Conservation (phyloP, 2,113 vertebrate species). For the Hydrochoerus hydrochaeris region DNA sequence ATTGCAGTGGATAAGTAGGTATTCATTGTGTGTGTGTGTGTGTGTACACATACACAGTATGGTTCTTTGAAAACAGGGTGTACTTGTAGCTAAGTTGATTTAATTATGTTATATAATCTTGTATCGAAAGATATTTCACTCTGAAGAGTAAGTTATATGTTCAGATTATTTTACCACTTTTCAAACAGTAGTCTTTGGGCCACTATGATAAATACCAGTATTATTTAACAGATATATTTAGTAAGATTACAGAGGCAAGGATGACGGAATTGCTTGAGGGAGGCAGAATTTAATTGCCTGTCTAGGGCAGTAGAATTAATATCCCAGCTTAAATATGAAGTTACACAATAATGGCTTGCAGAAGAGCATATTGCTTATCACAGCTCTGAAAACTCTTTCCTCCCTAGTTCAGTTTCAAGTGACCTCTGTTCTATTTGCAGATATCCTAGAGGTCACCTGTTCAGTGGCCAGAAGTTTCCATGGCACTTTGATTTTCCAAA, state of each 20-base stretch:
- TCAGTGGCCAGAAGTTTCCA: neutral
- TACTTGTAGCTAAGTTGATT: slow-evolving; percentile 41
- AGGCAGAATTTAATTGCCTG: slow-evolving; percentile 69
- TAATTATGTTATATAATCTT: slow-evolving; percentile 63
- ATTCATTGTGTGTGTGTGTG: neutral
- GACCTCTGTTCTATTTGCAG: neutral
- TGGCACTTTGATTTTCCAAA: neutral
- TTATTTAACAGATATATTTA: slow-evolving; percentile 75
- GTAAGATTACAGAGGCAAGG: slow-evolving; percentile 66
- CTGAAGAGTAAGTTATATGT: slow-evolving; percentile 57
- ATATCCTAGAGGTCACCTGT: neutral
- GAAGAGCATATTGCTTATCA: neutral
- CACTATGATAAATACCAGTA: slow-evolving; percentile 46
- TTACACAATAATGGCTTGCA: slow-evolving; percentile 44
- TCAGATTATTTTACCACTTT: slow-evolving; percentile 55
- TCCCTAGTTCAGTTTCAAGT: slow-evolving; percentile 9
- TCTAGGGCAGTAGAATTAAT: slow-evolving; percentile 70
- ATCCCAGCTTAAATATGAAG: slow-evolving; percentile 55
- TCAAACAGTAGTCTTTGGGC: slow-evolving; percentile 61
- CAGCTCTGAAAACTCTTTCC: slow-evolving; percentile 8
- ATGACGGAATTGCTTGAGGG: slow-evolving; percentile 67
- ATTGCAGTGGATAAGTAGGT: neutral
- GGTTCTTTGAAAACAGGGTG: slow-evolving; percentile 54
- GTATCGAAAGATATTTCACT: slow-evolving; percentile 52
- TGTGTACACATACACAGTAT: neutral